Evolutionary conservation across 92 coral and sea anemone genomes (phyloP).

Genomic region (Palythoa grandis): DNA sequence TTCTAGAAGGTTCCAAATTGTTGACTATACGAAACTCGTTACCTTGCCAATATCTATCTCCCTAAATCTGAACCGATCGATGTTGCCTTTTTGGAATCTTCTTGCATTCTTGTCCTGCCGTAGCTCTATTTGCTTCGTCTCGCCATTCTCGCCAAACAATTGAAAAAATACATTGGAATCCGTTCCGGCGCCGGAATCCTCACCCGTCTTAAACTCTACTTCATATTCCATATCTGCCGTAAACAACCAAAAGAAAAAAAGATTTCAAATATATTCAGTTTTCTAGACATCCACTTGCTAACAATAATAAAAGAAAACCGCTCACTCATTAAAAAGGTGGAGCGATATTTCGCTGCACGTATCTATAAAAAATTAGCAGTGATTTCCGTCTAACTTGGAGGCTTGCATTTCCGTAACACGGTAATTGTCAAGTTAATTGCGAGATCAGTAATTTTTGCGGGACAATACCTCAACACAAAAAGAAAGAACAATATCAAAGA

Average conservation of each 20-base stretch:
- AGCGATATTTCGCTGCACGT: background rate
- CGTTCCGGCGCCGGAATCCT: conserved; percentile 70
- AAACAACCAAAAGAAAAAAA: background rate
- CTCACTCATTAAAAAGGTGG: background rate
- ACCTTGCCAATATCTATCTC: conserved; percentile 84
- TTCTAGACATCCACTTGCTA: background rate
- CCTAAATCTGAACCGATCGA: conserved; percentile 78
- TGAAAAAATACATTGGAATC: conserved; percentile 84
- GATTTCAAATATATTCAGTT: background rate
- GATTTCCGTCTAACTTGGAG: background rate
- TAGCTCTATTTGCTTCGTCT: conserved; percentile 69
- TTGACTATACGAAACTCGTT: background rate
- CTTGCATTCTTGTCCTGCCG: conserved; percentile 60
- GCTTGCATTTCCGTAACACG: background rate
- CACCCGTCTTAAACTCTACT: conserved; percentile 82
- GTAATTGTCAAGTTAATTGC: background rate
- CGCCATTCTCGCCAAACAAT: conserved; percentile 70
- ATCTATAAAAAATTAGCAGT: background rate
- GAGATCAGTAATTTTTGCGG: background rate
- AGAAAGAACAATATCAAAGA: background rate
- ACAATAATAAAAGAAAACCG: background rate
- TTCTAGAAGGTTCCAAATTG: too few species aligned
- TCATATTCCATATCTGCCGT: conserved; percentile 73
- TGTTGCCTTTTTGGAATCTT: conserved; percentile 71
- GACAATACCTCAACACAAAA: background rate